Conservation (phyloP, 1,140 invertebrate genomes). For the Argopecten irradians region DNA sequence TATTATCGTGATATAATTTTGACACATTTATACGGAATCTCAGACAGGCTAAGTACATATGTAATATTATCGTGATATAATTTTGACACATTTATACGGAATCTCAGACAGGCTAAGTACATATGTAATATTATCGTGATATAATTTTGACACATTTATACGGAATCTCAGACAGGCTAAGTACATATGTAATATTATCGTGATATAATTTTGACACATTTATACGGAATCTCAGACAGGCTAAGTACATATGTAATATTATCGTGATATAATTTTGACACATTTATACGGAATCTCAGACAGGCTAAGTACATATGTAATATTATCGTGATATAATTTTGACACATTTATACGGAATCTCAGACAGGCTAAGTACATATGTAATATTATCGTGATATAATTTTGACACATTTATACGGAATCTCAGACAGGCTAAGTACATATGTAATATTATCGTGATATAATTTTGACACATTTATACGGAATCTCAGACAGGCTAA, state of each 20-base stretch:
- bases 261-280: background rate
- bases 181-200: too few relatives aligned
- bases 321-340: background rate
- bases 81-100: background rate
- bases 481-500: background rate
- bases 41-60: too few relatives aligned
- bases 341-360: background rate
- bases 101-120: background rate
- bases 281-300: background rate
- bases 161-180: background rate
- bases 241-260: too few relatives aligned
- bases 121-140: too few relatives aligned
- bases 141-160: background rate
- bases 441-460: too few relatives aligned
- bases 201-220: background rate
- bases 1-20: background rate
- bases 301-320: too few relatives aligned
- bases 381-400: background rate
- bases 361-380: too few relatives aligned
- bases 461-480: background rate
- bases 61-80: background rate
- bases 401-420: background rate
- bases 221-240: background rate
- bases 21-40: background rate
- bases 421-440: background rate